These are phyloP conservation scores for Hemicordylus capensis DNA, from an alignment of 2,113 vertebrate species.

Conservation along the genomic window DNA sequence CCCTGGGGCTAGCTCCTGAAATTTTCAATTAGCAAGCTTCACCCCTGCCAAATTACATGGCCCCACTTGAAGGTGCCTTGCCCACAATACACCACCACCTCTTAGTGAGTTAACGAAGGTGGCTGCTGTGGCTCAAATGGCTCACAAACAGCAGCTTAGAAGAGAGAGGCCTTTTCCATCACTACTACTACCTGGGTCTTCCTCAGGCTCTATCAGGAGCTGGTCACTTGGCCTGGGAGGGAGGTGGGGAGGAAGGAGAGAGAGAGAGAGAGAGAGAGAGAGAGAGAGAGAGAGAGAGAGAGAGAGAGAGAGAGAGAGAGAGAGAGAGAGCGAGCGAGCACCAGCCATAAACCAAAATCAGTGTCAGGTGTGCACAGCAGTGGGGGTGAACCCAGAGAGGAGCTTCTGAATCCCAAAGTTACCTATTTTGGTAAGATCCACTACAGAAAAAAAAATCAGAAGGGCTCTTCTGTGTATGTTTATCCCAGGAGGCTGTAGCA, in stretches of 20 bases:
- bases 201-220: too few species aligned
- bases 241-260: too few species aligned
- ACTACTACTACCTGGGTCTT: too few species aligned
- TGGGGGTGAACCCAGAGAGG: not conserved
- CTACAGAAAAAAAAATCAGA: not conserved
- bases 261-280: too few species aligned
- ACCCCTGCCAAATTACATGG: too few species aligned
- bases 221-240: too few species aligned
- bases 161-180: too few species aligned
- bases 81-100: not conserved
- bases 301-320: too few species aligned
- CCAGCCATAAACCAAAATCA: too few species aligned
- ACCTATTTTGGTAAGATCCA: not conserved
- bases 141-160: not conserved
- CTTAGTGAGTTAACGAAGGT: not conserved
- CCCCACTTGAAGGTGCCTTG: not conserved
- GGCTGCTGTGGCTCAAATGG: not conserved
- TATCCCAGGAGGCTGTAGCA: constrained; percentile 40
- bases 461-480: not conserved
- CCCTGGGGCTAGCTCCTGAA: not conserved
- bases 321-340: too few species aligned
- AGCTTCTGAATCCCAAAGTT: not conserved
- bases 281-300: too few species aligned
- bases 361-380: too few species aligned
- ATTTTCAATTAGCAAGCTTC: not conserved